Base-by-base conservation (phyloP, 2,113 vertebrate genomes). In the Camelus bactrianus region DNA sequence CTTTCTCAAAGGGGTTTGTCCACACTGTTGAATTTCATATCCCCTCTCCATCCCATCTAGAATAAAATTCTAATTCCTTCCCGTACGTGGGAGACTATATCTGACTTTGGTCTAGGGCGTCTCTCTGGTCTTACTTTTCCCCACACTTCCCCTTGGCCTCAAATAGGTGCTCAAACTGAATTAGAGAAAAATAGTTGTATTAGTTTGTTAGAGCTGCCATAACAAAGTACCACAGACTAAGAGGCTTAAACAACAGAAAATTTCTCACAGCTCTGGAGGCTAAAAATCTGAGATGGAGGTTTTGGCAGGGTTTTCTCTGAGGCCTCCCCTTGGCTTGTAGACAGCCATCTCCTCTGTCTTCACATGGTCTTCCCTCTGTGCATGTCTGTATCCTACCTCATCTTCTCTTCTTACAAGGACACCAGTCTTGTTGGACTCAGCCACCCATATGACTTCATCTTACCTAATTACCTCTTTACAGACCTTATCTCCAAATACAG, bases 31-130 rank as follows among this genome's bases (percentile, higher is more conserved):
- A 70, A 22, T 80, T 80, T 28, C 38, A 24, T 11, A 67, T 14
- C 1, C 6, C 2, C 10, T 12, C 89, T 89, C 35, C 7, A 24
- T 72, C 14, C 85, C 20, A 52, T 87, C 75, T 75, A 90, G 67
- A 91, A 81, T 72, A 64, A 93, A 91, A 76, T 65, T 35, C 28
- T 32, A 75, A 90, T 95, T 83, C 15, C 20, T 58, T 76, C 52
- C 16, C 7, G 22, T 56, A 64, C 0, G 26, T 84, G 70, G 60
- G 85, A 67, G 15, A 32, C 26, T 28, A 35, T 16, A 30, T 5
- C n/a, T 28, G 3, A 38, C 54, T 32, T 58, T 83, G 50, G 69
- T 0, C 35, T 6, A 54, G 19, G 2, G 19, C 72, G 73, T 46
- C 6, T 70, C 10, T 70, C 48, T 3, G 26, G 70, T 38, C 9